These are phyloP conservation scores for Drosophila saltans DNA, from an alignment of 1,140 invertebrate genomes.

Conservation along the genomic window DNA sequence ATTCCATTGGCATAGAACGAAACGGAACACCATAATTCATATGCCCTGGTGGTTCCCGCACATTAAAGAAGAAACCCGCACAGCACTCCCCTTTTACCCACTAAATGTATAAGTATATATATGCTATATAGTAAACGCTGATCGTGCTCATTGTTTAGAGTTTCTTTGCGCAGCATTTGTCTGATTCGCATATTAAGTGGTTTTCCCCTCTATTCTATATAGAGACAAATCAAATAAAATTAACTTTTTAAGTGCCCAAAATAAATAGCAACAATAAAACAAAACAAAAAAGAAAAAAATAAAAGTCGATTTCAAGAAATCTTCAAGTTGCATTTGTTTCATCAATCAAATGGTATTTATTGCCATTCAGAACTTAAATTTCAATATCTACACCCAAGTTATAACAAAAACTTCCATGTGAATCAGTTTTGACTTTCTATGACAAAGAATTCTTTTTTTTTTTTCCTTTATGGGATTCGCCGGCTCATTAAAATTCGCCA, in stretches of 20 bases:
- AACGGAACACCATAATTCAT: constrained; percentile 71
- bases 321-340: constrained; percentile 44
- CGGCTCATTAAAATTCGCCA: constrained; percentile 64
- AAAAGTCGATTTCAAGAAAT: constrained; percentile 40
- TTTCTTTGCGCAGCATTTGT: constrained; percentile 68
- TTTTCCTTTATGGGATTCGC: constrained; percentile 23
- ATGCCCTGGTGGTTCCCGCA: constrained; percentile 62
- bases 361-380: constrained; percentile 36
- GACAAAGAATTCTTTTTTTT: constrained; percentile 40
- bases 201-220: constrained; percentile 35
- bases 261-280: constrained; percentile 18
- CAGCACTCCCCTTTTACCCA: constrained; percentile 22
- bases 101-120: constrained; percentile 19
- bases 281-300: constrained; percentile 18
- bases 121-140: constrained; percentile 46
- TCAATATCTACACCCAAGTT: background rate
- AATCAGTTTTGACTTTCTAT: constrained; percentile 6
- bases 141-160: constrained; percentile 75
- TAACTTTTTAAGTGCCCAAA: constrained; percentile 52
- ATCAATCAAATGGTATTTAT: constrained; percentile 70
- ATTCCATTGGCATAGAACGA: constrained; percentile 50
- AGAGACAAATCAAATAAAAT: constrained; percentile 61
- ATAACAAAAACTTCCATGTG: background rate
- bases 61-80: constrained; percentile 65
- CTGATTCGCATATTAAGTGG: constrained; percentile 62